phyloP scores from a whole-genome alignment of 2,888 invertebrate genomes.

The Eupithecia abbreviata region DNA sequence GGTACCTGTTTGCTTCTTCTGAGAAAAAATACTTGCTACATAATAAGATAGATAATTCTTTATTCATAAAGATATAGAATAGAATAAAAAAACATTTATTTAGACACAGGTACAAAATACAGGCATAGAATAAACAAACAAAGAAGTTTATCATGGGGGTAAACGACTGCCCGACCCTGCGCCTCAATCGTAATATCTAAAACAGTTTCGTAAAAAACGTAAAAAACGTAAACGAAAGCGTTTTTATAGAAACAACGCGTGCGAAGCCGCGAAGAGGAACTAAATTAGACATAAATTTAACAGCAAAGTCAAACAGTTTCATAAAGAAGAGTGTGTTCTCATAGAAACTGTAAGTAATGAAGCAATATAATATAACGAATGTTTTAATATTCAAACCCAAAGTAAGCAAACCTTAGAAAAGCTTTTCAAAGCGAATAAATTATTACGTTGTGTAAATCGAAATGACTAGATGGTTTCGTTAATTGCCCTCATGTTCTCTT shows the following conservation, averaged over 20 bases:
- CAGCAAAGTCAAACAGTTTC: neutral
- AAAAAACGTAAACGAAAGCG: too few relatives aligned
- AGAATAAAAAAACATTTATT: too few relatives aligned
- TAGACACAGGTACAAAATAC: too few relatives aligned
- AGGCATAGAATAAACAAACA: too few relatives aligned
- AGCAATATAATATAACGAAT: conserved; percentile 9
- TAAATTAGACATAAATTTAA: neutral
- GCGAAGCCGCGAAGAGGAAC: too few relatives aligned
- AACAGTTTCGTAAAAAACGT: too few relatives aligned
- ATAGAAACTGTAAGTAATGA: neutral
- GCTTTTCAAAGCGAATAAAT: conserved; percentile 42
- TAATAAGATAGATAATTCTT: neutral
- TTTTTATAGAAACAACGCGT: too few relatives aligned
- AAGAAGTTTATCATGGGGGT: too few relatives aligned
- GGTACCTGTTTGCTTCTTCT: neutral
- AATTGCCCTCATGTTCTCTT: neutral
- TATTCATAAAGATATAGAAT: too few relatives aligned
- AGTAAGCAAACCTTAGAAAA: conserved; percentile 16
- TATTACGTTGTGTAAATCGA: conserved; percentile 18
- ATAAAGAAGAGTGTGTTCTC: neutral
- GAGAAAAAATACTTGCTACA: neutral
- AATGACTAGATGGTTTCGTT: conserved; percentile 35
- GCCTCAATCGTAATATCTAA: too few relatives aligned
- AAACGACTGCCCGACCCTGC: too few relatives aligned
- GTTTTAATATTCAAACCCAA: conserved; percentile 13